Conservation (phyloP, 2,888 invertebrate genomes). For the Ptilodon capucinus region DNA sequence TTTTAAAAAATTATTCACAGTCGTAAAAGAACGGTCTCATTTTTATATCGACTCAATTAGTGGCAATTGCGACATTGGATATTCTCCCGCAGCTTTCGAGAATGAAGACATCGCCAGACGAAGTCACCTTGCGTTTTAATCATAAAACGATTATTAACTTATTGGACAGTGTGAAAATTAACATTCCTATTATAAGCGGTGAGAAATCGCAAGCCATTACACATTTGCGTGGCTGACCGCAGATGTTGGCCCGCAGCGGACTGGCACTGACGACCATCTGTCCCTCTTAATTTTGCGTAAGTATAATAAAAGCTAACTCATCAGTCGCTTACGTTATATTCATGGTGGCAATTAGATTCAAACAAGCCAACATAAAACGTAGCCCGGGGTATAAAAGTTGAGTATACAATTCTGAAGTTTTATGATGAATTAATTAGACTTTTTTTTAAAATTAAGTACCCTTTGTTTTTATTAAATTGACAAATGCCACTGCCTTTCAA, state of each 20-base stretch:
- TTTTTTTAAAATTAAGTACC: no score
- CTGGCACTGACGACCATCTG: background rate
- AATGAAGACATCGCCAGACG: conserved; percentile 12
- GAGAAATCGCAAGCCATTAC: conserved; percentile 11
- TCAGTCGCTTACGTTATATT: background rate
- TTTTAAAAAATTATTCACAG: background rate
- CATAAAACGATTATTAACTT: conserved; percentile 12
- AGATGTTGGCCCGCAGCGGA: conserved; percentile 14
- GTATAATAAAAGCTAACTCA: background rate
- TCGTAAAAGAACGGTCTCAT: background rate
- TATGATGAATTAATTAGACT: background rate
- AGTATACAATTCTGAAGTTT: background rate
- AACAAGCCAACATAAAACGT: background rate
- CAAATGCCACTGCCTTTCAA: no score
- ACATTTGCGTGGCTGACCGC: conserved; percentile 20
- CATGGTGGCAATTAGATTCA: background rate
- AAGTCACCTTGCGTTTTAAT: conserved; percentile 12
- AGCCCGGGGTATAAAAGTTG: background rate
- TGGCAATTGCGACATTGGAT: background rate
- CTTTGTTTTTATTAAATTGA: no score
- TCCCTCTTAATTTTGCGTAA: background rate
- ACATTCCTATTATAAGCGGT: conserved; percentile 7
- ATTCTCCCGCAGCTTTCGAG: conserved; percentile 9
- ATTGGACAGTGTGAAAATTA: conserved; percentile 20
- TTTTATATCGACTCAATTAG: background rate